Conservation (phyloP, 1,140 invertebrate species). For the Medauroidea extradentata region DNA sequence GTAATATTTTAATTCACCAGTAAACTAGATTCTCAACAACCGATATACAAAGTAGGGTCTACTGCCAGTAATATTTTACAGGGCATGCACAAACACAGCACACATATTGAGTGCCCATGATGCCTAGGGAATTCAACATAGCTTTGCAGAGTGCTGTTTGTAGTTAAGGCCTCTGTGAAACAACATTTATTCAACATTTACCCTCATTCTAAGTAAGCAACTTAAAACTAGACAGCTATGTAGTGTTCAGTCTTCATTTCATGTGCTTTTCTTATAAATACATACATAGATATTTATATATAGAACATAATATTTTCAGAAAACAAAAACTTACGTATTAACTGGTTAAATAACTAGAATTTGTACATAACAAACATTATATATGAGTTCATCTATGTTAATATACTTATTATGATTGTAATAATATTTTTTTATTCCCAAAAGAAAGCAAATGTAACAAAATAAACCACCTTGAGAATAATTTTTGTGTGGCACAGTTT, state of each 20-base stretch:
- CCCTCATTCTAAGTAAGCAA: constrained; percentile 4
- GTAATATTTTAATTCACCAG: too few relatives aligned
- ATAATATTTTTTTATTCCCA: constrained; percentile 1
- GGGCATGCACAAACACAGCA: too few relatives aligned
- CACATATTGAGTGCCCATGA: too few relatives aligned
- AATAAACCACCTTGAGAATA: constrained; percentile 2
- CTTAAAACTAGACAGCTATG: not conserved
- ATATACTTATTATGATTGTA: not conserved
- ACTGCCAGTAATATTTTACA: too few relatives aligned
- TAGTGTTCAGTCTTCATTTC: constrained; percentile 7
- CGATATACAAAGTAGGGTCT: too few relatives aligned
- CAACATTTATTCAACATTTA: constrained; percentile 2
- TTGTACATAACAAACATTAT: constrained; percentile 8
- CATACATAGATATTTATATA: not conserved
- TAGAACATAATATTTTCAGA: constrained; percentile 2
- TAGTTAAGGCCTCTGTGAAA: constrained; percentile 4
- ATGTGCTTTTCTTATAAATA: constrained; percentile 1
- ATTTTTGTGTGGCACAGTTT: constrained; percentile 4
- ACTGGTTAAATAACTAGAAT: constrained; percentile 11
- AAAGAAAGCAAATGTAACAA: not conserved
- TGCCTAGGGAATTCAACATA: too few relatives aligned
- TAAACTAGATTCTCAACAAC: too few relatives aligned
- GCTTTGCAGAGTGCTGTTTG: too few relatives aligned
- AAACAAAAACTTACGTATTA: constrained; percentile 6
- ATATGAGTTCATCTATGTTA: constrained; percentile 8